Conservation (phyloP, 2,888 invertebrate genomes). For the Cheilosia urbana region DNA sequence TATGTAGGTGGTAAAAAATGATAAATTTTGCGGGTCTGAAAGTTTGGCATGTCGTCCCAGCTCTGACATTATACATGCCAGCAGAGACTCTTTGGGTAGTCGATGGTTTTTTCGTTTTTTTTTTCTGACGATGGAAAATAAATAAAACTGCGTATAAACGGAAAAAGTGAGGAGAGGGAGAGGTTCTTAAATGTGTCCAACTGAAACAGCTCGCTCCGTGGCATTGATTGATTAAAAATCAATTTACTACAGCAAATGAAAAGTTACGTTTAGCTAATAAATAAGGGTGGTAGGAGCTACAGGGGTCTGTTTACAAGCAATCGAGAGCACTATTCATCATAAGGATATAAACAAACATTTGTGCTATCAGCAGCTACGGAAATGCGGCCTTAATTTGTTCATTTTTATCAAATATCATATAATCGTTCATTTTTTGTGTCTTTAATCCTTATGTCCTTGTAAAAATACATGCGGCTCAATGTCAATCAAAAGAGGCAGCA, state of each 20-base stretch:
- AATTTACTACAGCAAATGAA: conserved; percentile 46
- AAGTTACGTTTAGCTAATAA: background rate
- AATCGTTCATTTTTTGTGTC: no score
- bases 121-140: conserved; percentile 37
- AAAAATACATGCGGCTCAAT: no score
- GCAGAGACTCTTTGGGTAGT: conserved; percentile 40
- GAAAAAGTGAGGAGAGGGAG: conserved; percentile 14
- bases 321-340: no score
- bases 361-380: no score
- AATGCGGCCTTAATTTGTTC: no score
- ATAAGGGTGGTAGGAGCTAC: conserved; percentile 4
- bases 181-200: conserved; percentile 26
- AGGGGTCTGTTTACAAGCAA: no score
- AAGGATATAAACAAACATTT: no score
- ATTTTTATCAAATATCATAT: no score
- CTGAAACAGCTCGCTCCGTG: conserved; percentile 16
- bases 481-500: no score
- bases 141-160: conserved; percentile 39
- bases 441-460: no score
- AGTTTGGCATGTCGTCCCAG: conserved; percentile 69
- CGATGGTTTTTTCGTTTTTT: conserved; percentile 21
- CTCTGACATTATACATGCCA: conserved; percentile 45
- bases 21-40: conserved; percentile 70
- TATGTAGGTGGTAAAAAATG: conserved; percentile 73
- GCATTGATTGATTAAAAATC: conserved; percentile 63